phyloP scores from a whole-genome alignment of 2,797 vertebrate species.

The Bovichtus variegatus region DNA sequence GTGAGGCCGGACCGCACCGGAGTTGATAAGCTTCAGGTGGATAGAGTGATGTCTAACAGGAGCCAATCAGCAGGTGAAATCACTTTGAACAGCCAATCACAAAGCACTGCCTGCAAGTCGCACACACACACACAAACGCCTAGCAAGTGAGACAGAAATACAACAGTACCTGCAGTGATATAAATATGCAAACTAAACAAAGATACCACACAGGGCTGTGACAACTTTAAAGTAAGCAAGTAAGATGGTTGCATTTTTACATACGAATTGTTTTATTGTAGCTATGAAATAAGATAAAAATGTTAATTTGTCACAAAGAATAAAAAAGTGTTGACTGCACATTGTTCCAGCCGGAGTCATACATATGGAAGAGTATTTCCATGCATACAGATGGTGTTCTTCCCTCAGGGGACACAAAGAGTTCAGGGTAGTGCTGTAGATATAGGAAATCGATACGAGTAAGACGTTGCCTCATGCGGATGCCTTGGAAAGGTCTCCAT shows the following conservation, averaged over 20 bases:
- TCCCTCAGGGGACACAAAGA: constrained; percentile 35
- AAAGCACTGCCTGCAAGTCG: not conserved
- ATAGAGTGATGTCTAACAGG: no score
- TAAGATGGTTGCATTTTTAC: not conserved
- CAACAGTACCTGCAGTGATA: not conserved
- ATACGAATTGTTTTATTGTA: not conserved
- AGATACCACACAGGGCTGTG: not conserved
- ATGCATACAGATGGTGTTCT: constrained; percentile 50
- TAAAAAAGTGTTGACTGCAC: constrained; percentile 14
- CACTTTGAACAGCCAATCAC: constrained; percentile 21
- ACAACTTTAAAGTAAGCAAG: not conserved
- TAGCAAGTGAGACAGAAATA: not conserved
- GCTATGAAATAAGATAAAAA: constrained; percentile 10
- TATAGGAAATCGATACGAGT: constrained; percentile 70
- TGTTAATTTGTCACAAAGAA: not conserved
- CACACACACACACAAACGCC: not conserved
- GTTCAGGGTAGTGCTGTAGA: constrained; percentile 33
- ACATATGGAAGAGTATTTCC: constrained; percentile 59
- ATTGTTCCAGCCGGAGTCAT: constrained; percentile 45
- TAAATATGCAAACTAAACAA: not conserved
- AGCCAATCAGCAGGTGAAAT: constrained; percentile 36
- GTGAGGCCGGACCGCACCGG: constrained; percentile 11
- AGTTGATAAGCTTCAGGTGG: no score
- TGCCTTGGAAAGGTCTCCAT: constrained; percentile 46
- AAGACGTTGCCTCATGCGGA: constrained; percentile 53